Evolutionary conservation across 2,888 invertebrate species (phyloP), one percentile per base, ranked within the genome.

Genomic region (Spilarctia lutea): DNA sequence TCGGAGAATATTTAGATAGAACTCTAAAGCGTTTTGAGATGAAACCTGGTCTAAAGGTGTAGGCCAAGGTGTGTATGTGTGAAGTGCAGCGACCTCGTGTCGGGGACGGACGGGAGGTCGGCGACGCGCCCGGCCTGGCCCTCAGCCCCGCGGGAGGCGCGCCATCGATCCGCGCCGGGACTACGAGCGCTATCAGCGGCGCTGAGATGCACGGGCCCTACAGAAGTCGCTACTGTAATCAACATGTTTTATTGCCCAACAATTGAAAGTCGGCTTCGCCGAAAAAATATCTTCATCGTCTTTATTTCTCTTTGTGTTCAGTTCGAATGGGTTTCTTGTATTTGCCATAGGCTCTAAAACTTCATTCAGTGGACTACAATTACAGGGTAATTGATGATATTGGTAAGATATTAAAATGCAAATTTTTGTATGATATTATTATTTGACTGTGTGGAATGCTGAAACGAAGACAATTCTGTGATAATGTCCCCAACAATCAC

Each of bases 91-190:
- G 60, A 60, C 60, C 65, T 35, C 39, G 65, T 33, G 52, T 63
- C 73, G 20, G 18, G 30, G 30, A 20, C 24, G n/a, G 56, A 72
- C 35, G 68, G 30, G 68, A 24, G 33, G 68, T 6, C 56, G 69
- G 52, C 52, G 7, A 0, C 16, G 4, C 60, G 27, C 60, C 33
- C n/a, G 52, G 7, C 8, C n/a, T 20, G 66, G 42, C 67, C 13
- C 1, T 24, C 67, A 27, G 39, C 27, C 27, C 66, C 52, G 42
- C 68, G 72, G 60, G 13, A 52, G 71, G 16, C 63, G 56, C 71
- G 56, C 60, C 67, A 68, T 73, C 73, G 73, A 73, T 73, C 63
- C 30, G 39, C 56, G 68, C 35, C 72, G 68, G 11, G 63, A 42
- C n/a, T 20, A 42, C 13, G n/a, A 35, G 24, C 65, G 39, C 11